Percentiles rank a stretch among this genome's conserved stretches.
phyloP scores from a whole-genome alignment of 2,888 invertebrate species.

The Leptinotarsa juncta region DNA sequence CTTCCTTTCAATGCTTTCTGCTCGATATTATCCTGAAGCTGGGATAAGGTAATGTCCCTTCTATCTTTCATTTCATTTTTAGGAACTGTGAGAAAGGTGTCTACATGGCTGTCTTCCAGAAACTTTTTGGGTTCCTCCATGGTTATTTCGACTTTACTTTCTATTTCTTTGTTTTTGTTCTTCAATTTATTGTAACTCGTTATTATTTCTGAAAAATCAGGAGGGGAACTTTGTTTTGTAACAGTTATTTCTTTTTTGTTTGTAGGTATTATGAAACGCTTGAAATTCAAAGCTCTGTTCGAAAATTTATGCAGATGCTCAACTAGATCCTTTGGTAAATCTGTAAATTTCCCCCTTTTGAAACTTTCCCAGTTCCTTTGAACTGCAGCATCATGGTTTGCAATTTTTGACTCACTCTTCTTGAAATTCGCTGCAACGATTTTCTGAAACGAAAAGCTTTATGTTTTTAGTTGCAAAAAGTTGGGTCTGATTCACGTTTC shows the following conservation, averaged over 20 bases:
- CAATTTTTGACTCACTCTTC: conserved; percentile 70
- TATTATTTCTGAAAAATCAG: conserved; percentile 66
- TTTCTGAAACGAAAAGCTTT: conserved; percentile 66
- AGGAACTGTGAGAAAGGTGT: conserved; percentile 31
- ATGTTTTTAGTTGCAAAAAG: background rate
- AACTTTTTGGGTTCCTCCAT: conserved; percentile 3
- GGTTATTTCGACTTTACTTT: conserved; percentile 24
- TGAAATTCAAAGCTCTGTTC: conserved; percentile 65
- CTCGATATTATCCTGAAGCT: conserved; percentile 53
- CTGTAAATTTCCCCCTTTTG: conserved; percentile 68
- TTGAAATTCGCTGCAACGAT: conserved; percentile 76
- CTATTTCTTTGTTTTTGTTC: conserved; percentile 59
- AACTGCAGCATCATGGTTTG: conserved; percentile 75
- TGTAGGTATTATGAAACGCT: conserved; percentile 20
- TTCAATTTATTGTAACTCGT: conserved; percentile 62
- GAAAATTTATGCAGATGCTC: conserved; percentile 77
- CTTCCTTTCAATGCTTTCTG: conserved; percentile 34
- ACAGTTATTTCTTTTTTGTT: conserved; percentile 56
- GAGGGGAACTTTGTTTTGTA: conserved; percentile 27
- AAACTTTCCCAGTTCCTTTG: conserved; percentile 78
- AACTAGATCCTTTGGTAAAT: conserved; percentile 64
- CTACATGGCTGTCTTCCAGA: background rate
- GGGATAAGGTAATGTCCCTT: conserved; percentile 52
- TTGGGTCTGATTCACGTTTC: too few relatives aligned
- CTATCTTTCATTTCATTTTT: conserved; percentile 27